These are phyloP conservation scores for Valencia hispanica DNA, from an alignment of 2,797 vertebrate species.

Conservation along the genomic window DNA sequence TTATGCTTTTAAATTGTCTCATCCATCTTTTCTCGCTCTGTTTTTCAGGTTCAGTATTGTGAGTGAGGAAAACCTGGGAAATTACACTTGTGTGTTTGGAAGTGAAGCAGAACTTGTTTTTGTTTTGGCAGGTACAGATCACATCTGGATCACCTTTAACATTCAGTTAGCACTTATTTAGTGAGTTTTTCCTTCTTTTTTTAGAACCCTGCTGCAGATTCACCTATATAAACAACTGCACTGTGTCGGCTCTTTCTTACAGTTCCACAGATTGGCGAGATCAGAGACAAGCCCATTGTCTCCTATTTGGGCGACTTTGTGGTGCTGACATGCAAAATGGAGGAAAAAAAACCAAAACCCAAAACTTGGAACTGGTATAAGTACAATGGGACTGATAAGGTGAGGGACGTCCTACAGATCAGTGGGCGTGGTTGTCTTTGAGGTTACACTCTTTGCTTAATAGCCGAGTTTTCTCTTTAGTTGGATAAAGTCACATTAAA, in stretches of 20 bases:
- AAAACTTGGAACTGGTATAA: conserved; percentile 86
- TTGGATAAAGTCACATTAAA: not conserved
- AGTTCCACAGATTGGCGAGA: conserved; percentile 82
- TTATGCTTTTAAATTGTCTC: not conserved
- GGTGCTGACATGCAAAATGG: conserved; percentile 81
- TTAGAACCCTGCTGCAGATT: not conserved
- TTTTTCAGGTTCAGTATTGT: conserved; percentile 67
- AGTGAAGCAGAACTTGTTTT: conserved; percentile 62
- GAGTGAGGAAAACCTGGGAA: conserved; percentile 64
- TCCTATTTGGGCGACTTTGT: conserved; percentile 83
- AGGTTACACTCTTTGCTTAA: not conserved
- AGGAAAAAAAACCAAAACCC: conserved; percentile 54
- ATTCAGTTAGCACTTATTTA: not conserved
- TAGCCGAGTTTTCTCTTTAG: not conserved
- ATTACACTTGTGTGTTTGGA: conserved; percentile 76
- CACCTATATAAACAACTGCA: not conserved
- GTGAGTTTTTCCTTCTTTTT: not conserved
- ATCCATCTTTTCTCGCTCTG: not conserved
- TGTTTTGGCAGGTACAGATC: conserved; percentile 70
- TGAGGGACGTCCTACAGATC: conserved; percentile 40
- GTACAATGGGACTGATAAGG: conserved; percentile 83
- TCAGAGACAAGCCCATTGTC: conserved; percentile 81
- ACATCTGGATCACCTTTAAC: not conserved
- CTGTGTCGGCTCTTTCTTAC: not conserved
- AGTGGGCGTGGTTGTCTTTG: not conserved